Evolutionary conservation across 2,113 vertebrate species (phyloP).

Genomic region (Tachycineta bicolor): DNA sequence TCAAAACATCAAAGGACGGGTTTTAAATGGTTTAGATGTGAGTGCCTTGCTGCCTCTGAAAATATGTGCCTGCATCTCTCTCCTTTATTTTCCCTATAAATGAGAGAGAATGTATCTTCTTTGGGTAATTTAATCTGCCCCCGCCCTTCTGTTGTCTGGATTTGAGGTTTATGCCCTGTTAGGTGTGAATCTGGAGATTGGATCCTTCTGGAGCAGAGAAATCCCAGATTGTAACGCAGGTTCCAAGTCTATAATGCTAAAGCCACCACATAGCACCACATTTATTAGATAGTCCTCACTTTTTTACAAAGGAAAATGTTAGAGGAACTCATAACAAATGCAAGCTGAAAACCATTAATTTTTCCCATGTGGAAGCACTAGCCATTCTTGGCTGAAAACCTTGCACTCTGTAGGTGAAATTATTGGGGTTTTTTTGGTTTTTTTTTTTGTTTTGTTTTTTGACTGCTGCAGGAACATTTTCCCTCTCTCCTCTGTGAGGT

Average conservation of each 20-base stretch:
- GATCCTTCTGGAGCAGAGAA: conserved; percentile 26
- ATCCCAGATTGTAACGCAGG: background rate
- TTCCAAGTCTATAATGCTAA: conserved; percentile 40
- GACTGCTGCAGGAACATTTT: background rate
- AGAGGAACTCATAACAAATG: conserved; percentile 47
- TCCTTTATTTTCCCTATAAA: background rate
- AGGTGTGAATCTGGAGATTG: conserved; percentile 20
- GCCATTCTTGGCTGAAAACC: conserved; percentile 38
- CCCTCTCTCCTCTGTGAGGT: background rate
- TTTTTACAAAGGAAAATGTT: conserved; percentile 55
- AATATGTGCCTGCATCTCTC: background rate
- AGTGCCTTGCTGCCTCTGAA: background rate
- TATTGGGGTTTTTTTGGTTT: background rate
- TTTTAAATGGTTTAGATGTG: background rate
- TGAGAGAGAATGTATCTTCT: background rate
- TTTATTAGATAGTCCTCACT: conserved; percentile 59
- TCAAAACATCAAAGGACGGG: background rate
- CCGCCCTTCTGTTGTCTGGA: background rate
- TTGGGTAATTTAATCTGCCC: background rate
- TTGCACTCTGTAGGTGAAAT: conserved; percentile 43
- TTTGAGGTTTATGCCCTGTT: background rate
- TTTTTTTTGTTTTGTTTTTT: background rate
- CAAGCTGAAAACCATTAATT: conserved; percentile 62
- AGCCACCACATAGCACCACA: background rate
- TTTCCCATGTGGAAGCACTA: conserved; percentile 59